Conservation (phyloP, 2,888 invertebrate genomes). For the Bimastos eiseni region DNA sequence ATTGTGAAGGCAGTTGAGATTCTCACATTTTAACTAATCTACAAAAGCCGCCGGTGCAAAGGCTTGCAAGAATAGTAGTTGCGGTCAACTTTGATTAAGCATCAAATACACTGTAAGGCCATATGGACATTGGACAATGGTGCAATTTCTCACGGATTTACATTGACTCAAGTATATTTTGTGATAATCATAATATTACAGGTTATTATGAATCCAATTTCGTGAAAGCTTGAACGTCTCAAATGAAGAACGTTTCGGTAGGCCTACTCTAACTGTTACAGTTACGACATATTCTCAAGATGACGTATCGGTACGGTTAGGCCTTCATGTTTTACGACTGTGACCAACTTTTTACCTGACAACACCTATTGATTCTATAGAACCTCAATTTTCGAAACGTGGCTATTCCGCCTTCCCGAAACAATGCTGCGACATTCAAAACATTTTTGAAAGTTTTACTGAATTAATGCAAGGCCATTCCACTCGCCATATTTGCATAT, state of each 20-base stretch:
- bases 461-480: too few relatives aligned
- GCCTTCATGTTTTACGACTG: too few relatives aligned
- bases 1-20: neutral
- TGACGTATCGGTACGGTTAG: too few relatives aligned
- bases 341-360: too few relatives aligned
- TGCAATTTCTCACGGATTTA: neutral
- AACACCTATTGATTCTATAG: too few relatives aligned
- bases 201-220: neutral
- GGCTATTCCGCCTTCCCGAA: too few relatives aligned
- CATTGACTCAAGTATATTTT: neutral
- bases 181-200: neutral
- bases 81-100: neutral
- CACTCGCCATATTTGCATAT: too few relatives aligned
- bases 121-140: neutral
- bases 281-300: too few relatives aligned
- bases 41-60: neutral
- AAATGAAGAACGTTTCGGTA: neutral
- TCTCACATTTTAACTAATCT: neutral
- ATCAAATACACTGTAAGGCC: neutral
- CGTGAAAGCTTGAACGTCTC: neutral
- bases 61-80: neutral
- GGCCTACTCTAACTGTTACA: too few relatives aligned
- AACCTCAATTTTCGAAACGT: too few relatives aligned
- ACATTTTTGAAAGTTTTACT: too few relatives aligned
- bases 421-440: too few relatives aligned